Evolutionary conservation across 2,888 invertebrate species (phyloP), one percentile per base, ranked within the genome.

Genomic region (Pandemis corylana): DNA sequence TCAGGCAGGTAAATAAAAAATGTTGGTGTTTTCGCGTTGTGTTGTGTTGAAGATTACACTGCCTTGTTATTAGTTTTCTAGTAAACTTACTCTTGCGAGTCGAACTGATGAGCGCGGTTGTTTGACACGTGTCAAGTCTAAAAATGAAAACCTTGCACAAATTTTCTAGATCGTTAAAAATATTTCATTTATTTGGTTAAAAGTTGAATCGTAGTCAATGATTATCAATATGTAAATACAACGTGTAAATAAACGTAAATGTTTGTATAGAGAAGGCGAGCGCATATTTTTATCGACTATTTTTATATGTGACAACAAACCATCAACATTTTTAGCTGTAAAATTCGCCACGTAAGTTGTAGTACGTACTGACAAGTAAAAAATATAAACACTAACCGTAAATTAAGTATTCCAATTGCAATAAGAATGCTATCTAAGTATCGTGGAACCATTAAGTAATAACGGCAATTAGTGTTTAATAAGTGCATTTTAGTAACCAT

Each of bases 271-370:
- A 93, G 90, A 92, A 86, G 72, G 73, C 82, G 80, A 82, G 82
- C 81, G 86, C 83, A 91, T 93, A 93, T 92, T 92, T 93, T 92
- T 91, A 87, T 89, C 85, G 80, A 85, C 85, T 92, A 92, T 92
- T 92, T 93, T 93, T 93, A 88, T 93, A 92, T 85, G 84, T 80
- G 15, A 28, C 64, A 65, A 74, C 46, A 49, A 74, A 71, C 61
- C 51, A 71, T 74, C 67, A 73, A 71, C 53, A 67, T 68, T 70
- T 66, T 72, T 72, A 76, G 76, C n/a, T 65, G 51, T 72, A 70
- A 53, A 61, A 70, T 61, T 46, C 67, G 51, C 44, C 44, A 68
- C 53, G 20, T 68, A 68, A 63, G 51, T 41, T 61, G 13, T 74
- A 74, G 69, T 63, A 68, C 69, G 20, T 74, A 66, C 36, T 49